These are phyloP conservation scores for Drosophila teissieri DNA, from an alignment of 1,140 invertebrate species.

Conservation along the genomic window DNA sequence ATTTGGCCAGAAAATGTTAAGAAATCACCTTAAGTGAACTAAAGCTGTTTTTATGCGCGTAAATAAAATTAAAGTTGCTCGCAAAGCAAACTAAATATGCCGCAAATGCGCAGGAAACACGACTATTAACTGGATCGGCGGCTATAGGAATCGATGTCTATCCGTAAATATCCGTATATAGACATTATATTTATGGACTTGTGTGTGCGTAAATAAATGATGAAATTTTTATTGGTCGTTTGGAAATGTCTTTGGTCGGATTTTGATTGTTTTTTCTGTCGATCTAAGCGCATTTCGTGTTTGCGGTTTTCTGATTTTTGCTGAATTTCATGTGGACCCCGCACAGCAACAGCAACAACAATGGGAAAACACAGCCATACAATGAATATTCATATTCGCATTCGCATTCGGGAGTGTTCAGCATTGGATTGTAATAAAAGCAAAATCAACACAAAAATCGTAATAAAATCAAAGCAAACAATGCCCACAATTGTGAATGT, in stretches of 20 bases:
- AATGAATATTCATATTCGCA: slow-evolving; percentile 51
- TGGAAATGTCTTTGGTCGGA: slow-evolving; percentile 42
- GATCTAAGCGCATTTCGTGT: slow-evolving; percentile 77
- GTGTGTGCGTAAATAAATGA: slow-evolving; percentile 53
- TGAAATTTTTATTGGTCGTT: slow-evolving; percentile 56
- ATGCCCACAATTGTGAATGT: slow-evolving; percentile 43
- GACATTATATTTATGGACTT: slow-evolving; percentile 41
- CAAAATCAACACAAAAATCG: slow-evolving; percentile 81
- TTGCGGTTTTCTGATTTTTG: slow-evolving; percentile 74
- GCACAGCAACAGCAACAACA: slow-evolving; percentile 16
- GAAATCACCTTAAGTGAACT: not conserved
- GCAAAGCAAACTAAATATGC: slow-evolving; percentile 42
- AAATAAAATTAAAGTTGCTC: slow-evolving; percentile 2
- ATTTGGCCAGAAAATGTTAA: no score
- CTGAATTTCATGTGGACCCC: slow-evolving; percentile 57
- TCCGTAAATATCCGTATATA: slow-evolving; percentile 20
- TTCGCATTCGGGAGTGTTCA: slow-evolving; percentile 30
- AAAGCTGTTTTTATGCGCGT: not conserved
- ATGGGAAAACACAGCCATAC: not conserved
- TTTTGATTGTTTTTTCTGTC: slow-evolving; percentile 64
- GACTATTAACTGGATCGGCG: slow-evolving; percentile 27
- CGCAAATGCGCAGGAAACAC: not conserved
- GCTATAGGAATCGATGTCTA: slow-evolving; percentile 4
- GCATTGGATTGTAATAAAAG: slow-evolving; percentile 80
- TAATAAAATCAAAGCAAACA: slow-evolving; percentile 82